Base-by-base conservation (phyloP, 2,888 invertebrate genomes). In the Seladonia tumulorum region DNA sequence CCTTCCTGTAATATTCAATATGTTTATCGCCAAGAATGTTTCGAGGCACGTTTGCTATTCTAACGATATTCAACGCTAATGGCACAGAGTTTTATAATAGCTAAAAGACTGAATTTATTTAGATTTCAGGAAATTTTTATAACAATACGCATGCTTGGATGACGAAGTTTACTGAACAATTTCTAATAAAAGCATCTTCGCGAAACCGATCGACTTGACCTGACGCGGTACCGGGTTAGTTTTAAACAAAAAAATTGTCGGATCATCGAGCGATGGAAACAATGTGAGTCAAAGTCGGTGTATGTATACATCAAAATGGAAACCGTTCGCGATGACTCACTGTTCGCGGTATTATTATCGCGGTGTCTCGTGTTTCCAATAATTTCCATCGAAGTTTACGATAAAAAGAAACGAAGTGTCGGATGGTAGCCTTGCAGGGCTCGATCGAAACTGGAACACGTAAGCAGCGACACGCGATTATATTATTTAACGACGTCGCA, bases 401-500 rank as follows among this genome's bases (percentile, higher is more conserved):
- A 18, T 45, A 16, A 70, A 49, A 49, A 42, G 60, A 47, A 73
- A 47, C 18, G 73, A 16, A 79, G 66, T 60, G 83, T 68, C 57
- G 68, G 60, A n/a, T 63, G 84, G 79, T 85, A 83, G 71, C 83
- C 79, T 85, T 82, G 74, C 35, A 45, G 42, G 45, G 25, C 42
- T 10, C 63, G 53, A 72, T 79, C 45, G 78, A 84, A 83, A 79
- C 84, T 74, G 16, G 81, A 39, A 75, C 79, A 68, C 68, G 29
- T 49, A 68, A 42, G 47, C 39, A 22, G 1, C 60, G 71, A 72
- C 72, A 70, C 22, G 8, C 82, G 73, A 73, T 77, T 83, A 80
- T 76, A 80, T 76, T 80, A 68, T 76, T 79, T 71, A 79, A 60
- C 74, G 68, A 74, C 49, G 47, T 25, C 60, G 81, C 47, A 82